A percentile compares a stretch with the other conserved stretches of the same genome.
phyloP scores from a whole-genome alignment of 2,797 vertebrate genomes.

The Triplophysa bombifrons region DNA sequence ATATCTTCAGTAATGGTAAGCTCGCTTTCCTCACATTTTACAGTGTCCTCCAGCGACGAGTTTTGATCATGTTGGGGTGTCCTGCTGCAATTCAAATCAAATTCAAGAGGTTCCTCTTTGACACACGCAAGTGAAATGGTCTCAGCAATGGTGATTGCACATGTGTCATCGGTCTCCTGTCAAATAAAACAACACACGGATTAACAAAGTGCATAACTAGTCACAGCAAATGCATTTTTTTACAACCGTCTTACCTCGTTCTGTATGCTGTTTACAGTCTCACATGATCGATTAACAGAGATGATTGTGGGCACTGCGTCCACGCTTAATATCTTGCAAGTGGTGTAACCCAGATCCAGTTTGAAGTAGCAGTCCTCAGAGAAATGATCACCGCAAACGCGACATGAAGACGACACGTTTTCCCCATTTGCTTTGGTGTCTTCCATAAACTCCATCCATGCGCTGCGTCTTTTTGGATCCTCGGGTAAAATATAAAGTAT shows the following conservation, averaged over 20 bases:
- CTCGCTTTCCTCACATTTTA: slow-evolving; percentile 44
- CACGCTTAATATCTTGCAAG: background rate
- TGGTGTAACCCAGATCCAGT: slow-evolving; percentile 43
- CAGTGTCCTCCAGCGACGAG: background rate
- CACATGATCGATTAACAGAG: background rate
- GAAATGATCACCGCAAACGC: slow-evolving; percentile 53
- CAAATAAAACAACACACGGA: background rate
- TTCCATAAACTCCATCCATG: slow-evolving; percentile 51
- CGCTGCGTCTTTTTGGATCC: slow-evolving; percentile 45
- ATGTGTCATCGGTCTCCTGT: slow-evolving; percentile 23
- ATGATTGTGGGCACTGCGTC: slow-evolving; percentile 50
- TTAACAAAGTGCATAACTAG: background rate
- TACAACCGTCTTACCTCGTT: slow-evolving; percentile 3
- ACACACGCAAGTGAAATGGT: slow-evolving; percentile 44
- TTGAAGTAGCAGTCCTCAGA: slow-evolving; percentile 36
- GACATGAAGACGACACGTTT: background rate
- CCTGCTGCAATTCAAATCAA: slow-evolving; percentile 9
- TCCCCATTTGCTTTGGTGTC: slow-evolving; percentile 10
- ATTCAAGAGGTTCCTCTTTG: slow-evolving; percentile 37
- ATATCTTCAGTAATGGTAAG: background rate
- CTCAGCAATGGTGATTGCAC: slow-evolving; percentile 33
- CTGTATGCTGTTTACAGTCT: background rate
- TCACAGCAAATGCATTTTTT: background rate
- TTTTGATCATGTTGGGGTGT: slow-evolving; percentile 8
- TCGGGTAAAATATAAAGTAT: slow-evolving; percentile 54